phyloP scores from a whole-genome alignment of 2,888 invertebrate species.

The Eristalis arbustorum region DNA sequence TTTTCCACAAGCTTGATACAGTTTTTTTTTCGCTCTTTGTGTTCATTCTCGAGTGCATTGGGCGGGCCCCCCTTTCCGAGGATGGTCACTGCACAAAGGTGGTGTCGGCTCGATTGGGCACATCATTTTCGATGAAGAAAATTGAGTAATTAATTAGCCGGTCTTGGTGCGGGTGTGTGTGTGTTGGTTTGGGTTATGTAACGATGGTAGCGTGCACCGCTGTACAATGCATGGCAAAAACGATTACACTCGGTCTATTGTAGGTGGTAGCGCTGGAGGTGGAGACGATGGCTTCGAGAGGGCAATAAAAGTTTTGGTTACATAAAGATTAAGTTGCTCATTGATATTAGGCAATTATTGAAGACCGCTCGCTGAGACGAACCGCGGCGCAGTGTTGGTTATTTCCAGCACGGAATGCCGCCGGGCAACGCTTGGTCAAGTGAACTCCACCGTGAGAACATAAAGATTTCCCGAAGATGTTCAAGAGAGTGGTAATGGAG shows the following conservation, averaged over 20 bases:
- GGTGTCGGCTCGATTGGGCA: constrained; percentile 8
- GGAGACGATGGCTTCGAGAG: constrained; percentile 1
- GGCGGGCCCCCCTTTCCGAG: background rate
- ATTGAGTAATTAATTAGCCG: constrained; percentile 63
- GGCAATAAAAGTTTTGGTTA: constrained; percentile 17
- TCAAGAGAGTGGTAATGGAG: background rate
- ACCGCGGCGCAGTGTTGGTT: background rate
- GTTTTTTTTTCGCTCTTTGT: background rate
- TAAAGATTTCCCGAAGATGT: background rate
- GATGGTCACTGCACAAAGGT: background rate
- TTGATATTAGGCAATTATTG: constrained; percentile 39
- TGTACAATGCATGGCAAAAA: constrained; percentile 47
- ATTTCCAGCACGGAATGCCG: background rate
- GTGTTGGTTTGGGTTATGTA: constrained; percentile 12
- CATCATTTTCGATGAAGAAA: constrained; percentile 31
- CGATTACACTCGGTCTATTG: constrained; percentile 35
- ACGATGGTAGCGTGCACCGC: constrained; percentile 42
- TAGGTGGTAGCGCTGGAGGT: constrained; percentile 20
- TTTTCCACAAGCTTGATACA: constrained; percentile 28
- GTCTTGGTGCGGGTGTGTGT: background rate
- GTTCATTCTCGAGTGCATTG: background rate
- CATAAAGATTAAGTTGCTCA: constrained; percentile 49
- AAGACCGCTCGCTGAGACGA: constrained; percentile 33
- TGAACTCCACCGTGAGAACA: background rate
- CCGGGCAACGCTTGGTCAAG: background rate